Evolutionary conservation across 2,113 vertebrate species (phyloP), one percentile per base, ranked within the genome.

Genomic region (Pteruthius melanotis): DNA sequence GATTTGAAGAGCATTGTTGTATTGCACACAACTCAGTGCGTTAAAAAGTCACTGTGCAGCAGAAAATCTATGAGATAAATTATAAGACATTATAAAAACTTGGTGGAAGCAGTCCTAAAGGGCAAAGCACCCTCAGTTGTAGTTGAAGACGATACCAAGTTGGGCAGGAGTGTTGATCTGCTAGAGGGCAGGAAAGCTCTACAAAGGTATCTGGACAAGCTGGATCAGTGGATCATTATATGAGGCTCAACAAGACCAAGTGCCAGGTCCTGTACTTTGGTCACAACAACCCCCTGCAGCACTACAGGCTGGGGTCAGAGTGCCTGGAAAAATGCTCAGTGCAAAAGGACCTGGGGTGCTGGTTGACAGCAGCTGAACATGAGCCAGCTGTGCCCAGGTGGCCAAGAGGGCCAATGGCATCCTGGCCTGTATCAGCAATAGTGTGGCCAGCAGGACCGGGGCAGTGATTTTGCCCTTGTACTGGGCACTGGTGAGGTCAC

Each of bases 61-160:
- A 75, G 24, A 6, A 75, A 68, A 53, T 18, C 19, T 60, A 26
- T 45, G 21, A 40, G 13, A 59, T 11, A 26, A 30, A 47, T 53
- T 59, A 27, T 50, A 22, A 35, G 11, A 33, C 16, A 20, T 44
- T 22, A 52, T 47, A n/a, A 45, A 75, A 68, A 47, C 9, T n/a
- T 47, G 24, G 2, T 68, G n/a, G 24, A 68, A 30, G 14, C 24
- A 68, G n/a, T 31, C 24, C 11, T 75, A 66, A 68, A 89, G 20
- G 24, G 16, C n/a, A 47, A 75, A 60, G 21, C 5, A 31, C 6
- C 28, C 45, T 59, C 11, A 21, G 13, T 8, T 40, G 39, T 75
- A 2, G 20, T 13, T 66, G 69, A 26, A n/a, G 33, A 53, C 0
- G 0, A 10, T 21, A 53, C 5, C 11, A 31, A 10, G 4, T 2